A percentile compares a stretch with the other conserved stretches of the same genome.
Conservation (phyloP, 2,797 vertebrate genomes). For the Clarias pachynema region DNA sequence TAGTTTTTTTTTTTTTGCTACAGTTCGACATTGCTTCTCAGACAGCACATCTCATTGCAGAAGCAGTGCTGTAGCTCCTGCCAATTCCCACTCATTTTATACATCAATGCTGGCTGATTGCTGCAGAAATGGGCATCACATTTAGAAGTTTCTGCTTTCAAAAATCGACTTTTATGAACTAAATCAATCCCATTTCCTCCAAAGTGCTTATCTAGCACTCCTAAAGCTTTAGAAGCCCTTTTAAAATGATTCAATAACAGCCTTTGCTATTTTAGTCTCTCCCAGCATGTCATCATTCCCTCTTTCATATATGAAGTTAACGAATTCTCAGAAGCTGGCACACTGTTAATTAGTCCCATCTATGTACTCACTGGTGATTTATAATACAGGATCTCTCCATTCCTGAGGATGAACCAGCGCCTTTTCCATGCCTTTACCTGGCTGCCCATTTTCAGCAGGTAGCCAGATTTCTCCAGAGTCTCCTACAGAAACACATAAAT, state of each 20-base stretch:
- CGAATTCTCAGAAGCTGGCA: conserved; percentile 13
- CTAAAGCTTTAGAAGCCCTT: not conserved
- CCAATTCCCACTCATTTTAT: not conserved
- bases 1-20: not conserved
- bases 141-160: not conserved
- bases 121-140: not conserved
- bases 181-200: not conserved
- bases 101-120: not conserved
- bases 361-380: conserved; percentile 89
- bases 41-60: not conserved
- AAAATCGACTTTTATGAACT: not conserved
- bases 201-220: not conserved
- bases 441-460: conserved; percentile 94
- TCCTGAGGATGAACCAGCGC: conserved; percentile 94
- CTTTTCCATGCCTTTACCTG: conserved; percentile 93
- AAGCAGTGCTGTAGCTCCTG: not conserved
- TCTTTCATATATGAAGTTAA: not conserved
- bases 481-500: conserved; percentile 74
- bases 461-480: conserved; percentile 90
- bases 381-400: conserved; percentile 93
- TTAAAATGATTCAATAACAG: not conserved
- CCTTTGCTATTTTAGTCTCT: conserved; percentile 1
- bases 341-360: conserved; percentile 4
- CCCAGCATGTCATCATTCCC: not conserved
- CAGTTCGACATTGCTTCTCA: not conserved